Evolutionary conservation across 1,140 invertebrate genomes (phyloP), one percentile per base, ranked within the genome.

Genomic region (Drosophila quadrilineata): DNA sequence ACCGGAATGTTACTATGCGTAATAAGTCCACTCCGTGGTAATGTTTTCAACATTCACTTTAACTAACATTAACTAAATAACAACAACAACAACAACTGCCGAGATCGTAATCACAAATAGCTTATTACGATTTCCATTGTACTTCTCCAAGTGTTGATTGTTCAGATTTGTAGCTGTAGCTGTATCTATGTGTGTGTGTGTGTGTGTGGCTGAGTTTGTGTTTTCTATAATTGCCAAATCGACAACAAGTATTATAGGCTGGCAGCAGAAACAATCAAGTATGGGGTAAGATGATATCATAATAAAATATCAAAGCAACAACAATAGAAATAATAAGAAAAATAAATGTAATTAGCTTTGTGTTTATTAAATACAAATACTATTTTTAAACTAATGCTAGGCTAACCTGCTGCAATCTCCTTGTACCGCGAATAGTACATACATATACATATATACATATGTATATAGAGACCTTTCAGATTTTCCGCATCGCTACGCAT

Each of bases 401-500:
- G 5, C 28, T 33, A 50, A 59, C 10, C 36, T 8, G n/a, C n/a
- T n/a, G 62, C 45, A 65, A 50, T 65, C 54, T 65, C 22, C 62
- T 43, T 65, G 54, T 41, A 22, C 17, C 21, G 56, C 24, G 12
- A 12, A 10, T 45, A 16, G 24, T 24, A n/a, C n/a, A n/a, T n/a
- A n/a, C n/a, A n/a, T n/a, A n/a, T n/a, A n/a, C 22, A 10, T 31
- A 45, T 19, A 43, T 29, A 26, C 9, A 45, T 10, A 43, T 24
- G 10, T 19, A 14, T 45, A 40, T 21, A 43, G 40, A 71, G 69
- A 71, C 68, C 76, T 84, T 63, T 84, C 69, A 73, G 69, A 82
- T 84, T 82, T 82, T 82, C 76, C 76, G 73, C 73, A 58, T 84
- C 59, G 68, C 48, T 73, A 62, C 66, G 54, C 56, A 43, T 69